Evolutionary conservation across 1,140 invertebrate genomes (phyloP), one percentile per base, ranked within the genome.

Genomic region (Drosophila lini): DNA sequence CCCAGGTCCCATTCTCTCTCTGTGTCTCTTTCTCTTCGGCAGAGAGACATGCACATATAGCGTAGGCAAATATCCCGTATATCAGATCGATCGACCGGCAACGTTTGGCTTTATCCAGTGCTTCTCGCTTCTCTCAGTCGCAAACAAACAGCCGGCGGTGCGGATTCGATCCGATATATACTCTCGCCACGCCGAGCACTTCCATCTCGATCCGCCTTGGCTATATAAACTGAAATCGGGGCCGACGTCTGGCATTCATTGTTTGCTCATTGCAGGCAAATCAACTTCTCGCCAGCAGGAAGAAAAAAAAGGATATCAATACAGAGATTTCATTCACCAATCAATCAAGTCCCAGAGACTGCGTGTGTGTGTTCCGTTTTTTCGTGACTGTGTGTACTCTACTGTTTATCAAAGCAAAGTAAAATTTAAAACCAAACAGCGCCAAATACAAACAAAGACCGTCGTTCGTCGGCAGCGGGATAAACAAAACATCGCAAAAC

Each of bases 201-300:
- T 28, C 25, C 25, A 38, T 3, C 52, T n/a, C 52, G 47, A 50
- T 25, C 16, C 67, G 69, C 28, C 32, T 38, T 41, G 38, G 40
- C 55, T 83, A 88, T 88, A 88, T 89, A 88, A 89, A 75, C 60
- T 58, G 84, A 74, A 71, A 80, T 71, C 79, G 60, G 44, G 44
- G 65, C 69, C 59, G 58, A 71, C 67, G 67, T 65, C 80, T 78
- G 69, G 64, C 84, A 88, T 89, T 88, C 80, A 88, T 81, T 88
- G 80, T 89, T 88, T 78, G 74, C 63, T 59, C 69, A 55, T 55
- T 55, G 63, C 76, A 78, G 81, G 77, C 77, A 53, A 64, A 64
- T 59, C 73, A 64, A 64, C 76, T 73, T 56, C 67, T 65, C 62
- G 36, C 52, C 45, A 16, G 22, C 36, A 34, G 25, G 31, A 38